These are phyloP conservation scores for Neoaliturus tenellus DNA, from an alignment of 2,888 invertebrate genomes.

Conservation along the genomic window DNA sequence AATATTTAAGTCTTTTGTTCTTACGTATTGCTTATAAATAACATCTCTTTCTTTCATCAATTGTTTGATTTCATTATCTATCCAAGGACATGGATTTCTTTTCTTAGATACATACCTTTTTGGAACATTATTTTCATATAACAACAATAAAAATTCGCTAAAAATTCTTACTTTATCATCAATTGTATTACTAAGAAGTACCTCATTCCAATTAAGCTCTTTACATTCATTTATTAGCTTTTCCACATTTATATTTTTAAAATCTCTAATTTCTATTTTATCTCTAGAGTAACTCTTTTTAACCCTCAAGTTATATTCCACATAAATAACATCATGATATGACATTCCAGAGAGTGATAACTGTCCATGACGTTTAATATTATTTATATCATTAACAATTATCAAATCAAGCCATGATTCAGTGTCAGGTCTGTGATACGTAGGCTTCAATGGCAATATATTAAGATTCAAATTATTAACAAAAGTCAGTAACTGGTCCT, in stretches of 20 bases:
- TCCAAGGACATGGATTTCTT: conserved; percentile 27
- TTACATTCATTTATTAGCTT: not conserved
- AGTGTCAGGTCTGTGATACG: not conserved
- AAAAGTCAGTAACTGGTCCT: no score
- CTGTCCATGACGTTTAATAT: not conserved
- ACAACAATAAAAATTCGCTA: not conserved
- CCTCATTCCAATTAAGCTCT: not conserved
- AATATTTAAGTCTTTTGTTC: not conserved
- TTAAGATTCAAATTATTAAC: not conserved
- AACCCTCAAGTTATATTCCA: not conserved
- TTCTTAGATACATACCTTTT: not conserved
- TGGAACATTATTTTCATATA: not conserved
- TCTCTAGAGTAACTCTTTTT: not conserved
- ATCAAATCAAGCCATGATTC: not conserved
- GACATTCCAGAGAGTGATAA: not conserved
- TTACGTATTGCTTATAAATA: not conserved
- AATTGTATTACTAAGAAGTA: not conserved
- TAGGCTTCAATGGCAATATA: not conserved
- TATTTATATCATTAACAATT: not conserved
- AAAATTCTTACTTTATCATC: not conserved
- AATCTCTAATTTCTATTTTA: not conserved
- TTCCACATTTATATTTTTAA: not conserved
- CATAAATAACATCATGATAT: not conserved
- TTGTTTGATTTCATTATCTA: no score
- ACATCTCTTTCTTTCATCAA: no score